Conservation (phyloP, 2,888 invertebrate species). For the Brenthis daphne region DNA sequence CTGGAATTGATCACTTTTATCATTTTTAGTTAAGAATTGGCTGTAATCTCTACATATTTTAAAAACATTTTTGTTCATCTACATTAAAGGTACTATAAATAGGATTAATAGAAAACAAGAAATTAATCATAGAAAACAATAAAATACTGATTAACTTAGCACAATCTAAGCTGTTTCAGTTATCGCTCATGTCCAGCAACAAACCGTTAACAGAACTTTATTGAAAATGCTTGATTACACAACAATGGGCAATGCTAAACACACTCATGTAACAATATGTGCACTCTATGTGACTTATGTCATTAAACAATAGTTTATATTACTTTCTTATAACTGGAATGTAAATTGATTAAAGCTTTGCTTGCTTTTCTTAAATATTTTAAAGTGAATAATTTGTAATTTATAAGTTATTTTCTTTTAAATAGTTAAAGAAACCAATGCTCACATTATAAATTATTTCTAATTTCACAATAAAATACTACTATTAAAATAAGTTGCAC, state of each 20-base stretch:
- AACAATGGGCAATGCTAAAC: conserved; percentile 72
- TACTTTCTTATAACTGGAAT: conserved; percentile 7
- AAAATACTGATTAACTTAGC: conserved; percentile 65
- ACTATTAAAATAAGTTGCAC: too few species aligned
- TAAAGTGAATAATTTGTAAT: too few species aligned
- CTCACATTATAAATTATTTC: too few species aligned
- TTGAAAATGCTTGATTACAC: conserved; percentile 78
- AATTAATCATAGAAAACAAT: conserved; percentile 63
- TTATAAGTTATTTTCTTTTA: too few species aligned
- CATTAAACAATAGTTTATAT: conserved; percentile 33
- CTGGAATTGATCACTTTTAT: too few species aligned
- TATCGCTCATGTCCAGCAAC: conserved; percentile 61
- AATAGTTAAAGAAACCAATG: too few species aligned
- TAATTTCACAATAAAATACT: too few species aligned
- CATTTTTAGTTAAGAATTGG: too few species aligned
- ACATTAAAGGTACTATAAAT: neutral
- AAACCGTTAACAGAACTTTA: conserved; percentile 72
- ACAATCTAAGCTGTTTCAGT: conserved; percentile 49
- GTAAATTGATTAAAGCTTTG: neutral
- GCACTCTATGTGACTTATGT: conserved; percentile 47
- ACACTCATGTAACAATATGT: conserved; percentile 61
- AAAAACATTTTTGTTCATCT: neutral
- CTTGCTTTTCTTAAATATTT: too few species aligned
- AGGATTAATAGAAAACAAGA: conserved; percentile 46
- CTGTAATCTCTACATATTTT: too few species aligned